phyloP scores from a whole-genome alignment of 2,113 vertebrate genomes.

The Ibidorhyncha struthersii region DNA sequence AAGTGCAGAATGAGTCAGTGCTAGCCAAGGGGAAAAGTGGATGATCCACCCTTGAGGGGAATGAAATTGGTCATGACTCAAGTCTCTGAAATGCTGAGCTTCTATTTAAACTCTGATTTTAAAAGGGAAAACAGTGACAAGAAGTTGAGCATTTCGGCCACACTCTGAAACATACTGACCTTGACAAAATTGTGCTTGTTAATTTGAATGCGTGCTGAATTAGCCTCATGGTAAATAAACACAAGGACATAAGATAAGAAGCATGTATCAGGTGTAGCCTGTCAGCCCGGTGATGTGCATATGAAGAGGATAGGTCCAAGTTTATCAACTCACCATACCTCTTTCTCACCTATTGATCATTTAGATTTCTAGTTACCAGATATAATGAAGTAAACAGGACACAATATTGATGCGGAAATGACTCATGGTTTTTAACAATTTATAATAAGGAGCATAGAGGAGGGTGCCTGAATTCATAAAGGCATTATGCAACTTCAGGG shows the following conservation, averaged over 20 bases:
- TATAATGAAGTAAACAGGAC: background rate
- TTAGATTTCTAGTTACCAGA: background rate
- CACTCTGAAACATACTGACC: background rate
- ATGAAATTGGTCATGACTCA: background rate
- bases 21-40: background rate
- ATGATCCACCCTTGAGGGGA: background rate
- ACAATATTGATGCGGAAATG: constrained; percentile 1
- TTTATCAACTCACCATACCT: background rate
- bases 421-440: background rate
- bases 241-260: background rate
- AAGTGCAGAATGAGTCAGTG: background rate
- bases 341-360: background rate
- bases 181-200: background rate
- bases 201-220: background rate
- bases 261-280: background rate
- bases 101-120: background rate
- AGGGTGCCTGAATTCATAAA: background rate
- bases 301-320: background rate
- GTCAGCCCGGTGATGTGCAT: background rate
- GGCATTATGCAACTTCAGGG: background rate
- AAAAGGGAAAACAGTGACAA: background rate
- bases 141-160: background rate
- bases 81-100: background rate
- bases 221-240: background rate
- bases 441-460: background rate